phyloP scores from a whole-genome alignment of 2,888 invertebrate species.

The Antheraea assamensis region DNA sequence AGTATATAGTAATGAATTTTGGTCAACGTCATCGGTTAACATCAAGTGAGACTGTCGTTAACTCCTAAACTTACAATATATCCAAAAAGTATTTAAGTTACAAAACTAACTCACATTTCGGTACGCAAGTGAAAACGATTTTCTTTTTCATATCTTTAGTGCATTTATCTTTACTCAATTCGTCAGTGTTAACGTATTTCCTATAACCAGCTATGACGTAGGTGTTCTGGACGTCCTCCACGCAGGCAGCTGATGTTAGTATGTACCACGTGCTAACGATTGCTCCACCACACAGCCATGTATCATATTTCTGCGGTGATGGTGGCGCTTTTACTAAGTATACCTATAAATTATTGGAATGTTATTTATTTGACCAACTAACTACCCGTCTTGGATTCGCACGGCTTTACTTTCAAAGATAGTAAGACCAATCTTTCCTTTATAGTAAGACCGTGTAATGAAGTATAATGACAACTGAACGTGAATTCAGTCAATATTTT shows the following conservation, averaged over 20 bases:
- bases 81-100: background rate
- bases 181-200: conserved; percentile 37
- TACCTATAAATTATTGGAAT: conserved; percentile 31
- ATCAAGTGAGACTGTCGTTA: background rate
- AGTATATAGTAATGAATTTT: too few species aligned
- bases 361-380: too few species aligned
- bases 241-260: conserved; percentile 49
- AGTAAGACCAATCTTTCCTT: too few species aligned
- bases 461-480: too few species aligned
- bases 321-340: conserved; percentile 38
- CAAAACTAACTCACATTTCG: conserved; percentile 38
- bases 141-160: conserved; percentile 46
- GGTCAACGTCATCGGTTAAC: too few species aligned
- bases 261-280: conserved; percentile 35
- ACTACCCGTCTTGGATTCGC: too few species aligned
- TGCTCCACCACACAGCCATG: conserved; percentile 49
- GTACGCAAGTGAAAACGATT: conserved; percentile 46
- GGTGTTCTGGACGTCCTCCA: conserved; percentile 41
- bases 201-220: conserved; percentile 49
- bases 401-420: too few species aligned
- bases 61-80: background rate
- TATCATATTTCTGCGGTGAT: conserved; percentile 33
- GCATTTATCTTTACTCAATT: conserved; percentile 42
- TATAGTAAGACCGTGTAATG: too few species aligned
- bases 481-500: too few species aligned